Evolutionary conservation across 2,888 invertebrate genomes (phyloP), one percentile per base, ranked within the genome.

Genomic region (Strigamia maritima): DNA sequence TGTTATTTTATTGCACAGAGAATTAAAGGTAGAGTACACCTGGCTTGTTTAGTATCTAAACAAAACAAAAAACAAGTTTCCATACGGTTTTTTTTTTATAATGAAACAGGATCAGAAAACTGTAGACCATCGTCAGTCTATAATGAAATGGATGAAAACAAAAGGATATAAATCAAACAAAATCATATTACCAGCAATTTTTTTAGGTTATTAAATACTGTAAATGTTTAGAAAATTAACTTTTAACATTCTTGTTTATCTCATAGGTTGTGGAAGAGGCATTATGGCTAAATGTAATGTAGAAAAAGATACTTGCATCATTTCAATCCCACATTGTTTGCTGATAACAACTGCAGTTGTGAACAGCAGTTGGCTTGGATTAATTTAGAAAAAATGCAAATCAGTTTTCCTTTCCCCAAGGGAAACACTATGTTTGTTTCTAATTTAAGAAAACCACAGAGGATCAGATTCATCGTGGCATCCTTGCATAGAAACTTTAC

Each of bases 131-230:
- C 12, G 4, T 31, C 16, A 24, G 1, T 31, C 19, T 12, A 31
- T 75, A 24, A 75, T 75, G 28, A 75, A 75, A 75, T 75, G 75
- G 75, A 75, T 75, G 75, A 75, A 75, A 26, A 24, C 75, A 28
- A 75, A 75, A 31, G 75, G 75, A 6, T 75, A 75, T 16, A 28
- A 35, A n/a, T 60, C 28, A 26, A 26, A 22, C 22, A 75, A 75
- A 26, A 26, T 31, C 3, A n/a, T 75, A 31, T 4, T 6, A 12
- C 75, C 75, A 6, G 75, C 75, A n/a, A 31, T 16, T 31, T 75
- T 75, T 75, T 12, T 28, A 75, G 35, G 75, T 75, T 16, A 75
- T 26, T 26, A 60, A 60, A 60, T n/a, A 24, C 8, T 19, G 24
- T 16, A 60, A 6, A 1, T 24, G 2, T 22, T 22, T 60, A n/a